phyloP scores from a whole-genome alignment of 2,113 vertebrate genomes.

The Egretta garzetta region DNA sequence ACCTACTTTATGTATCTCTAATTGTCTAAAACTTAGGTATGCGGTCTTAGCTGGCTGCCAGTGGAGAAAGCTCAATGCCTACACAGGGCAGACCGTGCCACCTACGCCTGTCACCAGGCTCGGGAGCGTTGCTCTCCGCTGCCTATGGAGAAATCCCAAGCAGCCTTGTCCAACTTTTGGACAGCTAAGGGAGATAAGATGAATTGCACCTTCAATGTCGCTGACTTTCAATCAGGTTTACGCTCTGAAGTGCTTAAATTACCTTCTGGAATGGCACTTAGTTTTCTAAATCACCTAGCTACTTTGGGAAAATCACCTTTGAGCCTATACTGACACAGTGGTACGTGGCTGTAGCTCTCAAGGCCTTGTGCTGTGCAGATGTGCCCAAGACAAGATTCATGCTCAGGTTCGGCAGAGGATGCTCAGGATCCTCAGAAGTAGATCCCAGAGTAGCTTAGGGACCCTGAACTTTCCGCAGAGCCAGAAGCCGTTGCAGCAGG shows the following conservation, averaged over 20 bases:
- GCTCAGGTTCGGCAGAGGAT: neutral
- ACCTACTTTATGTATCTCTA: neutral
- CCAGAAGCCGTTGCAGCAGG: neutral
- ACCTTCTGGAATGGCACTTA: neutral
- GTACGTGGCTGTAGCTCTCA: neutral
- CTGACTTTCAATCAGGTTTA: neutral
- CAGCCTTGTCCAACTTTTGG: neutral
- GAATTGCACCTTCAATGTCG: neutral
- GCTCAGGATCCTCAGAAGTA: neutral
- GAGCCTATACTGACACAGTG: neutral
- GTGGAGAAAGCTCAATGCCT: neutral
- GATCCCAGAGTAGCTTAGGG: neutral
- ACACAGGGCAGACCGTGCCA: neutral
- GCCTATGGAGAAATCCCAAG: neutral
- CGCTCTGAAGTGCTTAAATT: neutral
- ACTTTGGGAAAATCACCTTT: neutral
- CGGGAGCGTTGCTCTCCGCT: accelerated
- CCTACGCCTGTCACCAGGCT: neutral
- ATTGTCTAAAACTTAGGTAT: no score
- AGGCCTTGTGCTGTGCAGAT: neutral
- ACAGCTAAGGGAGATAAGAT: neutral
- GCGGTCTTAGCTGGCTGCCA: neutral
- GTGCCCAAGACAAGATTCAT: neutral
- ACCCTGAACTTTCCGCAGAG: neutral
- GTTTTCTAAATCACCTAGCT: neutral